Evolutionary conservation across 1,140 invertebrate species (phyloP), one percentile per base, ranked within the genome.

Genomic region (Anthonomus grandis): DNA sequence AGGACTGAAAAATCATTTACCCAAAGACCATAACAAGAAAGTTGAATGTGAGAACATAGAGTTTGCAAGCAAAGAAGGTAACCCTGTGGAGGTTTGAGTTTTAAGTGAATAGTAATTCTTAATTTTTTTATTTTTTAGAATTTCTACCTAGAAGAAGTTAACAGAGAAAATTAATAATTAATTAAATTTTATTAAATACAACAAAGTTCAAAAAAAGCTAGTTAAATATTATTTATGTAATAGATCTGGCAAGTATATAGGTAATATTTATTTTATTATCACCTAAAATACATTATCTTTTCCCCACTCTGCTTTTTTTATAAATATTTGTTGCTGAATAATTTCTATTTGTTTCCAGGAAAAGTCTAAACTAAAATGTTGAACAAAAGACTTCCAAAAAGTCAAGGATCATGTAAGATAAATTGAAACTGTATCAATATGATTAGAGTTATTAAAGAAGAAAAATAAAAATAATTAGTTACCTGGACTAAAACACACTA

Each of bases 91-190:
- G n/a, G n/a, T n/a, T n/a, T n/a, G n/a, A n/a, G n/a, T 47, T 47
- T 10, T 52, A 12, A 21, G 34, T 52, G 13, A 1, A 13, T 18
- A 39, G 24, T 39, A 41, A 23, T 52, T 23, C 6, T n/a, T n/a
- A 31, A n/a, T 31, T 8, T 31, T 31, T 31, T 31, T 31, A 6
- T 31, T 8, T 31, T 31, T n/a, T 31, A 31, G 27, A 31, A 8
- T 31, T 31, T 31, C 34, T 38, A 36, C 39, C 31, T 45, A 42
- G 51, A 54, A 55, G 41, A 54, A 34, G 34, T 59, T 59, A 54
- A 59, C 51, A 31, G 51, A 59, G 39, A 59, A 47, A 47, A 25
- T 13, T 5, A 39, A 47, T 3, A 21, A 47, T 23, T 47, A 47
- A n/a, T 25, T 47, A 47, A 24, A 24, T 47, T 25, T 23, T 47